These are phyloP conservation scores for zebrafish (Danio rerio) DNA, from an alignment of 2,113 vertebrate species.

Conservation along the genomic window GRCz12tu NC_133186.1:41965501-41966000, in stretches of 20 bases:
- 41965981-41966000: slow-evolving; percentile 61
- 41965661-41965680: not conserved
- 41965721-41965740: slow-evolving; percentile 18
- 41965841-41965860: slow-evolving; percentile 9
- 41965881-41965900: slow-evolving; percentile 63
- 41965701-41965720: slow-evolving; percentile 22
- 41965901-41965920: slow-evolving; percentile 57
- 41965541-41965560: slow-evolving; percentile 95
- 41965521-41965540: slow-evolving; percentile 82
- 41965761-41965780: slow-evolving; percentile 25
- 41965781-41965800: slow-evolving; percentile 26
- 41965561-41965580: slow-evolving; percentile 99
- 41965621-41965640: slow-evolving; percentile 55
- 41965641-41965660: not conserved
- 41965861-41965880: slow-evolving; percentile 45
- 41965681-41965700: slow-evolving; percentile 5
- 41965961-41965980: slow-evolving; percentile 59
- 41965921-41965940: slow-evolving; percentile 62
- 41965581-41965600: slow-evolving; percentile 95
- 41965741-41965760: not conserved
- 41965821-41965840: slow-evolving; percentile 32
- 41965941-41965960: slow-evolving; percentile 49
- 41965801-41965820: slow-evolving; percentile 30
- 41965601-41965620: slow-evolving; percentile 95
- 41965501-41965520: slow-evolving; percentile 77